These are phyloP conservation scores for Polietes domitor DNA, from an alignment of 2,888 invertebrate species.

Conservation along the genomic window DNA sequence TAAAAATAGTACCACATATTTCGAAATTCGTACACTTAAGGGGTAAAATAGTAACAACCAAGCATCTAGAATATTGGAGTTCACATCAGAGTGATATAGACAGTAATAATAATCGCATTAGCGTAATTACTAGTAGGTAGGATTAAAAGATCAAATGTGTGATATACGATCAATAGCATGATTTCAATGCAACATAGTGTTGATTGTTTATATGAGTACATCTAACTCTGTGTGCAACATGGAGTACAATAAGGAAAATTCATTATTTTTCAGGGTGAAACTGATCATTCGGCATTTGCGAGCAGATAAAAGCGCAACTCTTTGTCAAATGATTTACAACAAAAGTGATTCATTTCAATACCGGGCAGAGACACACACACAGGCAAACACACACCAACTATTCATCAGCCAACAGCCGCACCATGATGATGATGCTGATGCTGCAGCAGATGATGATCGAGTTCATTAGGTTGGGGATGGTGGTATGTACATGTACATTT, in stretches of 20 bases:
- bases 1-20: too few relatives aligned
- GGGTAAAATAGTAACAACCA: too few relatives aligned
- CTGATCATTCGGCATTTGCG: not conserved
- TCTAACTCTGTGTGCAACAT: not conserved
- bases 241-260: not conserved
- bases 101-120: too few relatives aligned
- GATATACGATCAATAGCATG: slow-evolving; percentile 22
- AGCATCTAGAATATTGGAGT: too few relatives aligned
- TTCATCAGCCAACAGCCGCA: not conserved
- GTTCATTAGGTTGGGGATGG: not conserved
- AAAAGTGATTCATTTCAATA: slow-evolving; percentile 25
- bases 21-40: too few relatives aligned
- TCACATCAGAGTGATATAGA: too few relatives aligned
- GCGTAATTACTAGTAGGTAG: too few relatives aligned
- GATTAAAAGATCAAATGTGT: slow-evolving; percentile 10
- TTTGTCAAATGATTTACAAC: slow-evolving; percentile 26
- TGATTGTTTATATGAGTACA: too few relatives aligned
- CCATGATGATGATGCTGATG: not conserved
- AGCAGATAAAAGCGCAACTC: not conserved
- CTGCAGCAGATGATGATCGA: not conserved
- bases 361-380: not conserved
- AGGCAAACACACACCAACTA: not conserved
- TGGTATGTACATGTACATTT: too few relatives aligned
- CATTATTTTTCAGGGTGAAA: slow-evolving; percentile 27
- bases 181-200: not conserved